Base-by-base conservation (phyloP, 2,888 invertebrate genomes). In the Volucella inanis region DNA sequence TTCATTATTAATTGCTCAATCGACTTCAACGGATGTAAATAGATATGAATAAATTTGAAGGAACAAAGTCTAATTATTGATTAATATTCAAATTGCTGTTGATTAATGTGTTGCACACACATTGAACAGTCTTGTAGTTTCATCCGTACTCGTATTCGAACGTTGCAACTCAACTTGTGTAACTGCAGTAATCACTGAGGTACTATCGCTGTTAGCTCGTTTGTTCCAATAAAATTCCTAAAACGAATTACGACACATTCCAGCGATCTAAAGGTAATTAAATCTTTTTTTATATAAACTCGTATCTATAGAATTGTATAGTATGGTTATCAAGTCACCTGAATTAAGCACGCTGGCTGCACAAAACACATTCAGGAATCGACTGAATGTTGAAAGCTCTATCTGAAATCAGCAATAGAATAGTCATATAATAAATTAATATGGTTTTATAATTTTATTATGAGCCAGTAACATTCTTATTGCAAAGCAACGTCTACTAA, bases 101-200 rank as follows among this genome's bases (percentile, higher is more conserved):
- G 75, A 75, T 59, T 75, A 67, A 61, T 71, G 3, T 61, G 61
- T 71, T 71, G 59, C 61, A 41, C 71, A 59, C 50, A 43, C 59
- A n/a, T 49, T 65, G 45, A 0, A 8, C 31, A 31, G 6, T 6
- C 31, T 31, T 31, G 6, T 31, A 31, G 6, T 31, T 31, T 31
- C 6, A 31, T 6, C 6, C 31, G 6, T 31, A 8, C 31, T n/a
- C 6, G 6, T 31, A 8, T 8, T n/a, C 31, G 43, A 22, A 14
- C 43, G 12, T 55, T 68, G 38, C 47, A 45, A 45, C 22, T 41
- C 41, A 54, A 31, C 31, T 31, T 31, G 31, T 11, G 67, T 55
- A 45, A 55, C 45, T 14, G 18, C 45, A 8, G 12, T 12, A 12
- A 15, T 55, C 55, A 15, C 57, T 57, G 39, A 22, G 49, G 49